Evolutionary conservation across 2,113 vertebrate species (phyloP).

Genomic region (Carollia perspicillata): DNA sequence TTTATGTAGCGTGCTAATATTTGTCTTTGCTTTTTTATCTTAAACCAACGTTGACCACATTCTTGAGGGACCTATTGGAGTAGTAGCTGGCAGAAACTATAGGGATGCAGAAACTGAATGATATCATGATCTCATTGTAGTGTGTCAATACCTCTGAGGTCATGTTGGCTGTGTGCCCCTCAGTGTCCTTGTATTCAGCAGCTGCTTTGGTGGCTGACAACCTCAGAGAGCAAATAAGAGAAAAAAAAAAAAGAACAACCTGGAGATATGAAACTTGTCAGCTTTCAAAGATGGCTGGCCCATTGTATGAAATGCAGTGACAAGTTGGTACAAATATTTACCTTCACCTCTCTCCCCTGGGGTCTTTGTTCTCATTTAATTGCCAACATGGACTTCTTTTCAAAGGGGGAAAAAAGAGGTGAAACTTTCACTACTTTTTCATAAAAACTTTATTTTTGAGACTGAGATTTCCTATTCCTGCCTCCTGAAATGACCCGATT

Average conservation of each 20-base stretch:
- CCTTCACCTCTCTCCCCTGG: slow-evolving; percentile 7
- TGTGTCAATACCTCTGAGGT: slow-evolving; percentile 65
- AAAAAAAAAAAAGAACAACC: neutral
- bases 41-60: slow-evolving; percentile 66
- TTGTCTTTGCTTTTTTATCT: slow-evolving; percentile 68
- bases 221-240: slow-evolving; percentile 53
- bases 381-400: neutral
- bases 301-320: slow-evolving; percentile 56
- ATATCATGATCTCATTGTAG: neutral
- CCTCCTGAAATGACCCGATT: neutral
- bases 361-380: slow-evolving; percentile 64
- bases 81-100: slow-evolving; percentile 40
- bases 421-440: slow-evolving; percentile 45
- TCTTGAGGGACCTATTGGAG: slow-evolving; percentile 20
- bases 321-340: slow-evolving; percentile 64
- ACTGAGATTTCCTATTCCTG: neutral
- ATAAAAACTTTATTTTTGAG: neutral
- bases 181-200: slow-evolving; percentile 1
- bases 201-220: neutral
- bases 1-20: slow-evolving; percentile 41
- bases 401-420: slow-evolving; percentile 18
- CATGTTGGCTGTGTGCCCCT: slow-evolving; percentile 11
- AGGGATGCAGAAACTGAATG: slow-evolving; percentile 33
- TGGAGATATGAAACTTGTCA: slow-evolving; percentile 32
- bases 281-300: slow-evolving; percentile 45